These are phyloP conservation scores for Macroteleia sp. DNA, from an alignment of 2,888 invertebrate genomes.

Conservation along the genomic window DNA sequence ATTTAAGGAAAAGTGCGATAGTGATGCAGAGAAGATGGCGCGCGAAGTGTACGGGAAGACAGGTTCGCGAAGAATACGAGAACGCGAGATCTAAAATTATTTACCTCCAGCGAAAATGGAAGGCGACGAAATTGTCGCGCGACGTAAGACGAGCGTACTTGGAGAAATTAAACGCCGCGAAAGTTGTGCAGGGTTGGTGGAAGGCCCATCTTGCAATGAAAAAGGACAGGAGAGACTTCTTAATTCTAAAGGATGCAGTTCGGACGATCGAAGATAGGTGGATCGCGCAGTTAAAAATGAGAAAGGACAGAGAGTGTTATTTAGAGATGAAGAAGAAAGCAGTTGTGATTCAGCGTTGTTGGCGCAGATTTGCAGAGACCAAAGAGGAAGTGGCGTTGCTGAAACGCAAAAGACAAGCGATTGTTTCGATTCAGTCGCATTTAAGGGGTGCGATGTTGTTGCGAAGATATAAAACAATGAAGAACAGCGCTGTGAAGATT, in stretches of 20 bases:
- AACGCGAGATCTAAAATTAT: slow-evolving; percentile 75
- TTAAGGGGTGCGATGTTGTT: slow-evolving; percentile 65
- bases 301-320: slow-evolving; percentile 79
- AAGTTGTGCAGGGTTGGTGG: slow-evolving; percentile 83
- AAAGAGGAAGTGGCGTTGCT: slow-evolving; percentile 56
- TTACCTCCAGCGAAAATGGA: slow-evolving; percentile 80
- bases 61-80: slow-evolving; percentile 74
- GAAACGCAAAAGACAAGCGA: slow-evolving; percentile 42
- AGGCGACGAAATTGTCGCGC: slow-evolving; percentile 76
- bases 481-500: slow-evolving; percentile 59
- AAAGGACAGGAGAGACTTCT: slow-evolving; percentile 80
- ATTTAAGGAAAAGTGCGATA: slow-evolving; percentile 81
- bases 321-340: slow-evolving; percentile 76
- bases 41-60: slow-evolving; percentile 77
- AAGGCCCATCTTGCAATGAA: slow-evolving; percentile 82
- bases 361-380: slow-evolving; percentile 72
- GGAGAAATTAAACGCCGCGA: slow-evolving; percentile 71
- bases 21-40: slow-evolving; percentile 85
- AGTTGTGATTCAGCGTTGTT: slow-evolving; percentile 84
- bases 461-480: slow-evolving; percentile 55
- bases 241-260: slow-evolving; percentile 78
- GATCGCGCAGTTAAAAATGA: slow-evolving; percentile 81
- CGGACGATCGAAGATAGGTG: slow-evolving; percentile 71
- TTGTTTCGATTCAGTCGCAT: slow-evolving; percentile 72
- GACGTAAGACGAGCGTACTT: slow-evolving; percentile 82